Percentiles rank a stretch among this genome's conserved stretches.
phyloP scores from a whole-genome alignment of 2,888 invertebrate genomes.

The Marasmarcha lunaedactyla region DNA sequence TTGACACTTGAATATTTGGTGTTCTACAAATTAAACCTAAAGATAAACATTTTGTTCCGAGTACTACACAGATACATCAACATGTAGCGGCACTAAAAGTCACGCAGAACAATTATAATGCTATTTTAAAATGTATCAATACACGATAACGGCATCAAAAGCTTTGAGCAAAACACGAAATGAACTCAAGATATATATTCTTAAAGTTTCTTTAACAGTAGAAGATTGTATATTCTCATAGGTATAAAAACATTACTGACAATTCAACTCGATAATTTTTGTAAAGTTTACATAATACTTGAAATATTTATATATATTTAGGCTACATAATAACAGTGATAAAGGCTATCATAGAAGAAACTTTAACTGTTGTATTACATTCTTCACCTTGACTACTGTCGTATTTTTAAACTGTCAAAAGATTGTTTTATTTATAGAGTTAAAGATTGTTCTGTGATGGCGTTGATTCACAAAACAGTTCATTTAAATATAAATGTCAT shows the following conservation, averaged over 20 bases:
- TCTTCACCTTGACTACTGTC: too few species aligned
- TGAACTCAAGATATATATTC: not conserved
- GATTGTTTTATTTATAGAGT: too few species aligned
- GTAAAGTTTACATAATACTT: conserved; percentile 31
- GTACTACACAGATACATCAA: conserved; percentile 16
- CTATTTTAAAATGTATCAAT: too few species aligned
- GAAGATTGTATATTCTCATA: not conserved
- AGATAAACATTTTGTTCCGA: conserved; percentile 4
- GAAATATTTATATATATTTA: conserved; percentile 35
- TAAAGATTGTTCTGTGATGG: too few species aligned
- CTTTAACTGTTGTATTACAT: too few species aligned
- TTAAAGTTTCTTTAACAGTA: not conserved
- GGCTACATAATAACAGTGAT: conserved; percentile 38
- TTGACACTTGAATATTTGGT: conserved; percentile 43
- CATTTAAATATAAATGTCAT: too few species aligned
- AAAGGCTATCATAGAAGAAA: not conserved
- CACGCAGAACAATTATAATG: too few species aligned
- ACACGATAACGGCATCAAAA: not conserved
- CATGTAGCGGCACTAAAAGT: not conserved
- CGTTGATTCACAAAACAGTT: too few species aligned
- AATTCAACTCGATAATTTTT: conserved; percentile 18
- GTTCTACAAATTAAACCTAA: conserved; percentile 50
- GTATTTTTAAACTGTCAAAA: too few species aligned
- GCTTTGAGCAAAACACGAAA: conserved; percentile 2
- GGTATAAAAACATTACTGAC: conserved; percentile 4